Conservation (phyloP, 2,113 vertebrate genomes). For the Tympanuchus pallidicinctus region DNA sequence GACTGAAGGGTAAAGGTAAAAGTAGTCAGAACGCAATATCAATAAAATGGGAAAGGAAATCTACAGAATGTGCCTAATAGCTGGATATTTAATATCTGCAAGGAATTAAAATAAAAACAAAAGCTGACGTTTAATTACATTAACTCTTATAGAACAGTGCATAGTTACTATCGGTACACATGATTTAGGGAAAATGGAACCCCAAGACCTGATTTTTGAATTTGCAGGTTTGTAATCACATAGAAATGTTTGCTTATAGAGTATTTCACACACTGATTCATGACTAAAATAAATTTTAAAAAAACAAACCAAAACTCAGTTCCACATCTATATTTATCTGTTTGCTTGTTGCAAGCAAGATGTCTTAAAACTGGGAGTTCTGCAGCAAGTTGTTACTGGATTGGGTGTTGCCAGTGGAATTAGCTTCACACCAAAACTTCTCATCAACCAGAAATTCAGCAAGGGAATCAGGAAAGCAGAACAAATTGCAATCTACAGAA, state of each 20-base stretch:
- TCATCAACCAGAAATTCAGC: not conserved
- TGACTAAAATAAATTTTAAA: not conserved
- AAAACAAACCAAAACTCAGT: not conserved
- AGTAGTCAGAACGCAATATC: not conserved
- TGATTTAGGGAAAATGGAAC: not conserved
- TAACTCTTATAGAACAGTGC: not conserved
- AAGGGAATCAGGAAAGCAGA: not conserved
- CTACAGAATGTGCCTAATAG: not conserved
- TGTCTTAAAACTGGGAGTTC: not conserved
- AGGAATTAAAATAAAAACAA: not conserved
- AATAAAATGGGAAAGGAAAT: not conserved
- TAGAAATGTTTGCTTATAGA: not conserved
- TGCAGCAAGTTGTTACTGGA: not conserved
- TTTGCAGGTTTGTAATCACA: not conserved
- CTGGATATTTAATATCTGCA: not conserved
- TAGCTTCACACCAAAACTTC: accelerated
- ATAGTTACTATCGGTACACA: not conserved
- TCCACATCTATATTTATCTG: not conserved
- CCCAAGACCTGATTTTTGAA: not conserved
- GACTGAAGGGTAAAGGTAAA: not conserved
- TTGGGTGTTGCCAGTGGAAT: not conserved
- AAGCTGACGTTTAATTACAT: not conserved
- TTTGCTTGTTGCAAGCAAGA: not conserved
- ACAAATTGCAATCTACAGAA: not conserved
- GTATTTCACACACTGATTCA: not conserved